A percentile compares a stretch with the other conserved stretches of the same genome.
Evolutionary conservation across 2,888 invertebrate species (phyloP).

Genomic region (Anoplius nigerrimus): DNA sequence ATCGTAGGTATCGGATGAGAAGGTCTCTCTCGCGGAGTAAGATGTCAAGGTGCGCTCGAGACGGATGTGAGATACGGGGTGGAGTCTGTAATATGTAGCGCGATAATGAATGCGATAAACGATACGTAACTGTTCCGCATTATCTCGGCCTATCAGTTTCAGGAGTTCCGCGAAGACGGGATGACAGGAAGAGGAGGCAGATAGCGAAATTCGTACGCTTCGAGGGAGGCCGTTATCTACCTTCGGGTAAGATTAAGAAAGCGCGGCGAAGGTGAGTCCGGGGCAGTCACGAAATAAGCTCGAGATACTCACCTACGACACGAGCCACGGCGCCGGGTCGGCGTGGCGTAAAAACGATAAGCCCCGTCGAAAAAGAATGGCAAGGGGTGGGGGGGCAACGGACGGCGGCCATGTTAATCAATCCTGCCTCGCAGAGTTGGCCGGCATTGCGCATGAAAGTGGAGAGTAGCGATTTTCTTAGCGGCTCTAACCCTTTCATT

Average conservation of each 20-base stretch:
- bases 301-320: conserved; percentile 6
- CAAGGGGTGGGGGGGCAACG: neutral
- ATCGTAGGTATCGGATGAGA: too few relatives aligned
- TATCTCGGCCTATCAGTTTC: conserved; percentile 33
- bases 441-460: conserved; percentile 15
- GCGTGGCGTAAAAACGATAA: conserved; percentile 24
- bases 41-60: too few relatives aligned
- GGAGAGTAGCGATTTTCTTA: conserved; percentile 38
- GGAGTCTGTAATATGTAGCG: too few relatives aligned
- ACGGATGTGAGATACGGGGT: too few relatives aligned
- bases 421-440: conserved; percentile 29
- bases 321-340: conserved; percentile 42
- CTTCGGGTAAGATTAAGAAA: neutral
- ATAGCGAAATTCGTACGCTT: conserved; percentile 17
- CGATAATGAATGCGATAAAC: neutral
- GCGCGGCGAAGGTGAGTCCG: too few relatives aligned
- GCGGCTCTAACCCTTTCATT: conserved; percentile 49
- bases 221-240: conserved; percentile 8
- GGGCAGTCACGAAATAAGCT: neutral
- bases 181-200: conserved; percentile 32
- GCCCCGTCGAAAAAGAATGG: neutral
- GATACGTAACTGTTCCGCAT: conserved; percentile 3
- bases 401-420: conserved; percentile 24
- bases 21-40: too few relatives aligned
- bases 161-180: conserved; percentile 35